Base-by-base conservation (phyloP, 2,888 invertebrate genomes). In the Nebria brevicollis region DNA sequence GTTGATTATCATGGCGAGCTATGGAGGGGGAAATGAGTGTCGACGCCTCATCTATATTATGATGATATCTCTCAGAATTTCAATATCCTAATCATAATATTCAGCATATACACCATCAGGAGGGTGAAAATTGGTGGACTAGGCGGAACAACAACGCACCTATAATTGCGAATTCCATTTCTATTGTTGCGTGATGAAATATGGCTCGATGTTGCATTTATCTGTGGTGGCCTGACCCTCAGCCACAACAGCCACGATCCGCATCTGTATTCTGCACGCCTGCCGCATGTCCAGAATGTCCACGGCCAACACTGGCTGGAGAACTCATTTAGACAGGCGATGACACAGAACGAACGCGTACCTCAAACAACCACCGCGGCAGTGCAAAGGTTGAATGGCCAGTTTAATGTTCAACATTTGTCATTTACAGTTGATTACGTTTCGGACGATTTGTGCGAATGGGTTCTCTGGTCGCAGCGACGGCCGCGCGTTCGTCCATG, bases 381-480 rank as follows among this genome's bases (percentile, higher is more conserved):
- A 70, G 70, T 70, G 70, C 70, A 70, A 70, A 70, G 70, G 70
- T 70, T 70, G 70, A 70, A 70, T 70, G 70, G 70, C 70, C 70
- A 70, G 70, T 70, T 70, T 70, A 70, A 86, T 86, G 86, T 85
- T 85, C 85, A 85, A 86, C 88, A 88, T 88, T 88, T 87, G 88
- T 88, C 88, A 88, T 86, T 86, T 86, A 86, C 88, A 87, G 87
- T 87, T 88, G 88, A 88, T 88, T 88, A 87, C 87, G 85, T 87
- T 86, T 78, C 85, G 34, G 78, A 86, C 87, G 87, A 87, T 88
- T 86, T 86, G 87, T 86, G 86, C 86, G 87, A 87, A 87, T 87
- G 86, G 87, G 85, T 86, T 85, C 86, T 3, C 54, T 54, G 54
- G 86, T 84, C 54, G 54, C 54, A 5, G 54, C 54, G 54, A 54